Evolutionary conservation across 1,140 invertebrate species (phyloP).

Genomic region (Panulirus ornatus): DNA sequence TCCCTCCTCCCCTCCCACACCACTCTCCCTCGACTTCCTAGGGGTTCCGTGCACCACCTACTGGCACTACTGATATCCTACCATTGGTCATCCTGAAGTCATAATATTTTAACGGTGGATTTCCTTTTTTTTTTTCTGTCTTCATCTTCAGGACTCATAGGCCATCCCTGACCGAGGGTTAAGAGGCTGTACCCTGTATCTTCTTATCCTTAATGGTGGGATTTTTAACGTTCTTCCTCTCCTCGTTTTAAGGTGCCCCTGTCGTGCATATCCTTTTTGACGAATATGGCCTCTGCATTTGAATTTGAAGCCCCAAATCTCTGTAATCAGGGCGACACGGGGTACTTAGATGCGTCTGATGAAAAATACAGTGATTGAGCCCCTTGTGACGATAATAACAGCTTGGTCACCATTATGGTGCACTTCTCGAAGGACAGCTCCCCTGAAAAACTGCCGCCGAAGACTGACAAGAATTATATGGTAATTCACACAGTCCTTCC

Average conservation of each 20-base stretch:
- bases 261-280: not conserved
- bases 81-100: too few relatives aligned
- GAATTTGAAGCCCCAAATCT: constrained; percentile 24
- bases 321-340: constrained; percentile 39
- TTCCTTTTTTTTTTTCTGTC: too few relatives aligned
- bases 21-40: not conserved
- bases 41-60: not conserved
- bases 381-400: constrained; percentile 39
- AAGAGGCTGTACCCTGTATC: too few relatives aligned
- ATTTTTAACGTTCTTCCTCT: not conserved
- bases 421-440: constrained; percentile 1
- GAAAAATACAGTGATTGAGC: constrained; percentile 40
- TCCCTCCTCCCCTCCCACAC: not conserved
- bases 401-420: constrained; percentile 14
- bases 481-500: constrained; percentile 48
- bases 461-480: constrained; percentile 50
- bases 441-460: not conserved
- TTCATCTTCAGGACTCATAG: too few relatives aligned
- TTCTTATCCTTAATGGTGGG: too few relatives aligned
- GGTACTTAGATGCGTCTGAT: constrained; percentile 22
- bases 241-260: not conserved
- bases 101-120: too few relatives aligned
- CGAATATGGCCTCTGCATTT: not conserved
- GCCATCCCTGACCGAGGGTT: too few relatives aligned
- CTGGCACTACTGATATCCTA: too few relatives aligned